Evolutionary conservation across 2,888 invertebrate genomes (phyloP), one percentile per base, ranked within the genome.

Genomic region (Abrostola triplasia): DNA sequence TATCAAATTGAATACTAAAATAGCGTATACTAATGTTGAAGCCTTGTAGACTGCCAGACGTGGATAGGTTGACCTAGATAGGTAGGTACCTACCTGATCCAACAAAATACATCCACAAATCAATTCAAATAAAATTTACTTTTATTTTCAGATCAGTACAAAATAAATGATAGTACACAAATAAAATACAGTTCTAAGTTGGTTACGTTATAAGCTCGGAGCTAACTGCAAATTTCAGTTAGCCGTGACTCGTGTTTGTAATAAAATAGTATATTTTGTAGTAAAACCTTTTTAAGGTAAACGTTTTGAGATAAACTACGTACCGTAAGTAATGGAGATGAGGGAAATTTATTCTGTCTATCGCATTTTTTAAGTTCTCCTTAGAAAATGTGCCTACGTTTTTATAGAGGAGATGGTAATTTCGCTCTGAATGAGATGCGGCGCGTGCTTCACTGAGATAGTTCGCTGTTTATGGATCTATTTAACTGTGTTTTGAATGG

Each of bases 321-420:
- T 66, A 65, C 63, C 59, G 61, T 80, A 65, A 67, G 67, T 77
- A 73, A 77, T 74, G 71, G 78, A 76, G 60, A 80, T 73, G 78
- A 78, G 62, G 48, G 51, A 37, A 80, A 67, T 72, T 66, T 75
- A 77, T 80, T 78, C 59, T 55, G 55, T 66, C 64, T 56, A 64
- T 67, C 53, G 36, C 57, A 58, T 64, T 77, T 79, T 68, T 76
- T 68, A 63, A 79, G 69, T 59, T 63, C 44, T 36, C 12, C 50
- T 59, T 58, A 76, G 40, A 64, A 73, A 70, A 77, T 67, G 64
- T 77, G 61, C 65, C 70, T 77, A 69, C 69, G 44, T 64, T 77
- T 77, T 74, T 68, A 67, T 64, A 67, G 44, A 44, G 44, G 10
- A 64, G 47, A 79, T 77, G 59, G 52, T 59, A 73, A 58, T 73